These are phyloP conservation scores for Limnephilus marmoratus DNA, from an alignment of 2,888 invertebrate genomes.

Conservation along the genomic window DNA sequence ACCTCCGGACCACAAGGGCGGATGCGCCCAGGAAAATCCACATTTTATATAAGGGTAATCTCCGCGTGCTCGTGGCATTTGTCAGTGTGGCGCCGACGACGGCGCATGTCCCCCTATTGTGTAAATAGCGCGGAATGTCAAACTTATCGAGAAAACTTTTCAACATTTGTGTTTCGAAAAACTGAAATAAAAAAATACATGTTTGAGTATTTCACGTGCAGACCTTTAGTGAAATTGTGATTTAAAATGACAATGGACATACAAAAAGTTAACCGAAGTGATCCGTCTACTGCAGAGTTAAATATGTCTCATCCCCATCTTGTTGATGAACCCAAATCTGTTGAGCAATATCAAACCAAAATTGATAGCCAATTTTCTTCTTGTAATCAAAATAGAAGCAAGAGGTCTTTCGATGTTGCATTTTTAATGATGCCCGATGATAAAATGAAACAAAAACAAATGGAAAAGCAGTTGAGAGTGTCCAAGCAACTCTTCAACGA, in stretches of 20 bases:
- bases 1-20: conserved; percentile 68
- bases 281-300: conserved; percentile 75
- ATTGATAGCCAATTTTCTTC: conserved; percentile 73
- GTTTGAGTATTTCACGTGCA: conserved; percentile 3
- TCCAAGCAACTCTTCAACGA: conserved; percentile 76
- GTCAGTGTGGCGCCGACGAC: conserved; percentile 47
- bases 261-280: conserved; percentile 76
- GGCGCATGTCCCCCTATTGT: conserved; percentile 55
- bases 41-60: conserved; percentile 76
- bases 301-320: conserved; percentile 73
- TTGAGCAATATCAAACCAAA: conserved; percentile 74
- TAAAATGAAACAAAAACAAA: conserved; percentile 82
- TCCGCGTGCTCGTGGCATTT: conserved; percentile 72
- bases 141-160: conserved; percentile 27
- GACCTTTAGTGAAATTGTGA: conserved; percentile 40
- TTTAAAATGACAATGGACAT: conserved; percentile 83
- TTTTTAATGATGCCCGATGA: conserved; percentile 94
- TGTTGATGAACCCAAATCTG: conserved; percentile 73
- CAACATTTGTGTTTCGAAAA: neutral
- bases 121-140: conserved; percentile 36
- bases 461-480: conserved; percentile 77
- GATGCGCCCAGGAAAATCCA: conserved; percentile 74
- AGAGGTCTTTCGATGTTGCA: conserved; percentile 93
- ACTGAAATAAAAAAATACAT: neutral
- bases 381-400: conserved; percentile 74